Percentiles rank a stretch among this genome's conserved stretches.
Evolutionary conservation across 2,113 vertebrate species (phyloP).

Genomic region (Oceanodroma tethys): DNA sequence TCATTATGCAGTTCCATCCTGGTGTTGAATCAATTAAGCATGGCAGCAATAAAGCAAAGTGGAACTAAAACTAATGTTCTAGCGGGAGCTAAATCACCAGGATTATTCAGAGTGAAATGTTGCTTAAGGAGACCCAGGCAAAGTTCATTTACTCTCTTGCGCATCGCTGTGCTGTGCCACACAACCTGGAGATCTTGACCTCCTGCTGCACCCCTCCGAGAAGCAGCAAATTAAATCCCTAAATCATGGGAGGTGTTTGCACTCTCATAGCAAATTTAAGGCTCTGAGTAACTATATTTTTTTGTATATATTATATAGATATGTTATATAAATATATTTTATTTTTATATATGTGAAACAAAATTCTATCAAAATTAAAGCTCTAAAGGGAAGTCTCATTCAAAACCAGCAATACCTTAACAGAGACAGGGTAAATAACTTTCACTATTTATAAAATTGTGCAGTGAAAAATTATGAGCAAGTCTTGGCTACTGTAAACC

Average conservation of each 20-base stretch:
- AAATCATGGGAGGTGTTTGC: not conserved
- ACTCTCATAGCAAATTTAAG: not conserved
- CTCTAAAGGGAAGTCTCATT: not conserved
- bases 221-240: slow-evolving; percentile 9
- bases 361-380: not conserved
- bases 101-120: slow-evolving; percentile 13
- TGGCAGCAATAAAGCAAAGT: not conserved
- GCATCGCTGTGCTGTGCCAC: not conserved
- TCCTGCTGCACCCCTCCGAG: not conserved
- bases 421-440: not conserved
- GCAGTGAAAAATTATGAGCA: not conserved
- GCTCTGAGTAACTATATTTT: not conserved
- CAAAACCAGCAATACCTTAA: not conserved
- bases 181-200: not conserved
- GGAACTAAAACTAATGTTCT: slow-evolving; percentile 41
- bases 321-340: not conserved
- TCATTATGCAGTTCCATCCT: slow-evolving; percentile 35
- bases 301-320: not conserved
- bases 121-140: not conserved
- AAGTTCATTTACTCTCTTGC: not conserved
- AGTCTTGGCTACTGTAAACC: not conserved
- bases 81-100: slow-evolving; percentile 5
- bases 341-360: not conserved
- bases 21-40: slow-evolving; percentile 49
- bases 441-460: not conserved